A percentile compares a stretch with the other conserved stretches of the same genome.
phyloP scores from a whole-genome alignment of 2,113 vertebrate genomes.

The Emydura subglobosa region DNA sequence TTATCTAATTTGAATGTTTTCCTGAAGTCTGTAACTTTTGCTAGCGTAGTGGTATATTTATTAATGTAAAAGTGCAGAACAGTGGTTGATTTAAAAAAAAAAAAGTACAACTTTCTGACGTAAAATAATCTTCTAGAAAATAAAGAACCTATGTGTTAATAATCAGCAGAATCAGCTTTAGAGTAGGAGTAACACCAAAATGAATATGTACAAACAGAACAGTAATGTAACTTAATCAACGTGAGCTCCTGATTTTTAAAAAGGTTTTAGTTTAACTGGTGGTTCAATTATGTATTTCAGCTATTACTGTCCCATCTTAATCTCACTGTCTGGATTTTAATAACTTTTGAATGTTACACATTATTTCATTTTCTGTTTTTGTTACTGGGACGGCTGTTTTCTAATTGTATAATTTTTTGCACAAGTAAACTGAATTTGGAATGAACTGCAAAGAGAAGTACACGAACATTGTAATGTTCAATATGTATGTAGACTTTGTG shows the following conservation, averaged over 20 bases:
- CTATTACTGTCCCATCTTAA: slow-evolving; percentile 64
- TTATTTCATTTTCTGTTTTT: slow-evolving; percentile 64
- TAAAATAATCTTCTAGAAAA: not conserved
- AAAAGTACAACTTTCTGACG: not conserved
- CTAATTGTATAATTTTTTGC: slow-evolving; percentile 6
- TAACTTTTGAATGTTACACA: slow-evolving; percentile 62
- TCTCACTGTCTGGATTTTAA: slow-evolving; percentile 59
- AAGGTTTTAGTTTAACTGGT: slow-evolving; percentile 8
- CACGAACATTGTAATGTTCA: slow-evolving; percentile 73
- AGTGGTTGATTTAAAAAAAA: not conserved
- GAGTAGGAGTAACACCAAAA: slow-evolving; percentile 13
- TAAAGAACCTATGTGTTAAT: not conserved
- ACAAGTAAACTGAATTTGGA: slow-evolving; percentile 56
- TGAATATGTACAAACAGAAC: slow-evolving; percentile 65
- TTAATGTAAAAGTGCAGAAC: slow-evolving; percentile 45
- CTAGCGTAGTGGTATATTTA: slow-evolving; percentile 41
- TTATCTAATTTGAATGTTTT: slow-evolving; percentile 10
- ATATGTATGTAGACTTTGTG: slow-evolving; percentile 78
- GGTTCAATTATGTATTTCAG: slow-evolving; percentile 48
- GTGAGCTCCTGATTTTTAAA: not conserved
- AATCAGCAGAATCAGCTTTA: not conserved
- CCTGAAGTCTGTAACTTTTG: slow-evolving; percentile 61
- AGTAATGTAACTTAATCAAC: slow-evolving; percentile 46
- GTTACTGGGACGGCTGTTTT: slow-evolving; percentile 56
- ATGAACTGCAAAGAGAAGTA: slow-evolving; percentile 53